Conservation (phyloP, 2,888 invertebrate species). For the Tetragnatha montana region DNA sequence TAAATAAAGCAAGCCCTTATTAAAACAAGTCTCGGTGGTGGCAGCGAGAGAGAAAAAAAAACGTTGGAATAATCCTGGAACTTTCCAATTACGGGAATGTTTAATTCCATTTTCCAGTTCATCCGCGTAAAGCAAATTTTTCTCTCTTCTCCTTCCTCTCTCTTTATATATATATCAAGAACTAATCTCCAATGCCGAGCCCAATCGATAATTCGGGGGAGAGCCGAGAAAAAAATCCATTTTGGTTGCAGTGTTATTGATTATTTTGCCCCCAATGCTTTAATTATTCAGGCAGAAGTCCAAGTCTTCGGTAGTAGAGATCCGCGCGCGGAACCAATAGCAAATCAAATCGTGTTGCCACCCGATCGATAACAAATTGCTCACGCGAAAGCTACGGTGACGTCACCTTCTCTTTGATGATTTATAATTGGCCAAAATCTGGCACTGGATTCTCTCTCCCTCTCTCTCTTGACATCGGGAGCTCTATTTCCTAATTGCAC, state of each 20-base stretch:
- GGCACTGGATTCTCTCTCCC: slow-evolving; percentile 69
- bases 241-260: slow-evolving; percentile 71
- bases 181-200: slow-evolving; percentile 68
- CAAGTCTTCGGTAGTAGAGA: slow-evolving; percentile 69
- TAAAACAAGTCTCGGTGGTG: slow-evolving; percentile 52
- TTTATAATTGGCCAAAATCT: slow-evolving; percentile 71
- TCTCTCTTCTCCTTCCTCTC: slow-evolving; percentile 33
- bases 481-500: slow-evolving; percentile 66
- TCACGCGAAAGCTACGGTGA: slow-evolving; percentile 71
- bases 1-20: slow-evolving; percentile 65
- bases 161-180: slow-evolving; percentile 60
- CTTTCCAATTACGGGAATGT: slow-evolving; percentile 70
- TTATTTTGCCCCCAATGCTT: slow-evolving; percentile 70
- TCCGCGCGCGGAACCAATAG: slow-evolving; percentile 68
- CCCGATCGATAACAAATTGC: slow-evolving; percentile 71
- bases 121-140: slow-evolving; percentile 67
- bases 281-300: slow-evolving; percentile 71
- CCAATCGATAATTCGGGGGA: slow-evolving; percentile 63
- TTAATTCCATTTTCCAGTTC: slow-evolving; percentile 71
- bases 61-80: slow-evolving; percentile 27
- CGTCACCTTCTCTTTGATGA: slow-evolving; percentile 71
- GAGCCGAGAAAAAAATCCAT: slow-evolving; percentile 61
- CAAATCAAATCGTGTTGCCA: slow-evolving; percentile 71
- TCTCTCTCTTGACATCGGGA: slow-evolving; percentile 56
- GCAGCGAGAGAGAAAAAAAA: slow-evolving; percentile 23